Conservation (phyloP, 2,797 vertebrate genomes). For the Crax fasciolata region DNA sequence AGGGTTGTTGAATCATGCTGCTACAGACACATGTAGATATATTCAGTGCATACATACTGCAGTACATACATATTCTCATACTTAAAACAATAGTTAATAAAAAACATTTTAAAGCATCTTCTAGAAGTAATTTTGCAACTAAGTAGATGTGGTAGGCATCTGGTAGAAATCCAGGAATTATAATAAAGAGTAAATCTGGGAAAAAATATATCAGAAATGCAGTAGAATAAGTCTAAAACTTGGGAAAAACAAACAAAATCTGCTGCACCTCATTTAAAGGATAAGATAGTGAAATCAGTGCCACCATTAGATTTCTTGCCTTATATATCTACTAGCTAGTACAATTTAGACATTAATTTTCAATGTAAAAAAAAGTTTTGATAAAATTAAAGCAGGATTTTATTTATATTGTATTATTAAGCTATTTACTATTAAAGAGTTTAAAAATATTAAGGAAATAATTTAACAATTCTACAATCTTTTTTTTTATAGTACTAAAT, state of each 20-base stretch:
- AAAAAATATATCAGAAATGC: background rate
- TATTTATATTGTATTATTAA: background rate
- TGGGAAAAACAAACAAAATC: background rate
- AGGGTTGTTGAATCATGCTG: background rate
- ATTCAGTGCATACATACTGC: accelerated
- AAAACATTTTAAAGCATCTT: background rate
- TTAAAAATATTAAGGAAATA: background rate
- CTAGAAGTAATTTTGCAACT: background rate
- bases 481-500: background rate
- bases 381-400: background rate
- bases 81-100: background rate
- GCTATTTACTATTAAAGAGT: background rate
- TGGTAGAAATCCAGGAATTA: background rate
- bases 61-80: background rate
- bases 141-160: background rate
- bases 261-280: background rate
- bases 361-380: accelerated
- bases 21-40: accelerated
- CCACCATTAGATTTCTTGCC: background rate
- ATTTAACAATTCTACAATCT: accelerated
- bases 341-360: background rate
- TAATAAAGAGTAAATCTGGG: background rate
- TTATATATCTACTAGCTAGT: background rate
- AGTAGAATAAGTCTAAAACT: background rate
- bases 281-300: background rate